These are phyloP conservation scores for Oncorhynchus gorbuscha DNA, from an alignment of 2,113 vertebrate genomes.

Conservation along the genomic window DNA sequence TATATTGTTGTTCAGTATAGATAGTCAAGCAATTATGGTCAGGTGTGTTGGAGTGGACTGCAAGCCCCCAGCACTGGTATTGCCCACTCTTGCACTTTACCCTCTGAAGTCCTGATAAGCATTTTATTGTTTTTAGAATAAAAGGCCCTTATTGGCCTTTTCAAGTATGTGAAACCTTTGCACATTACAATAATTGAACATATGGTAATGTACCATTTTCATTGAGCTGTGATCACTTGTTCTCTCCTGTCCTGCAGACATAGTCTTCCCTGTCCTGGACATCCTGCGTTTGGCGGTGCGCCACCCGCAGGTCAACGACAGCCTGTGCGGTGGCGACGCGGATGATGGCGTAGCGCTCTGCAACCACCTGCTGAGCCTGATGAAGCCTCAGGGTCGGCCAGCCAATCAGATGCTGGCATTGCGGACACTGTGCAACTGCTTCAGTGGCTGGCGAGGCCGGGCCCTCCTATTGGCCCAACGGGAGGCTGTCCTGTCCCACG, in stretches of 20 bases:
- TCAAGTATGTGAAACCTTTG: too few relatives aligned
- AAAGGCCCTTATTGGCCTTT: too few relatives aligned
- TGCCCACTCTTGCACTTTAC: too few relatives aligned
- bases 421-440: constrained; percentile 95
- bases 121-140: too few relatives aligned
- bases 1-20: too few relatives aligned
- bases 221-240: not conserved
- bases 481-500: constrained; percentile 84
- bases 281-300: constrained; percentile 91
- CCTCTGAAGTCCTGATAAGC: too few relatives aligned
- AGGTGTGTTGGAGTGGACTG: too few relatives aligned
- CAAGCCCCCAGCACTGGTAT: too few relatives aligned
- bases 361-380: constrained; percentile 85
- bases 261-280: constrained; percentile 95
- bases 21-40: too few relatives aligned
- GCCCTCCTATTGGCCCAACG: constrained; percentile 88
- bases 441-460: constrained; percentile 80
- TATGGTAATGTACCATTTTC: not conserved
- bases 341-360: constrained; percentile 85
- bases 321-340: constrained; percentile 86
- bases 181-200: too few relatives aligned
- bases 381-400: constrained; percentile 84
- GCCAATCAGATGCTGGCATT: constrained; percentile 95
- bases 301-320: constrained; percentile 89
- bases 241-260: constrained; percentile 72